Evolutionary conservation across 2,888 invertebrate genomes (phyloP).

Genomic region (Prosopocoilus inquinatus): DNA sequence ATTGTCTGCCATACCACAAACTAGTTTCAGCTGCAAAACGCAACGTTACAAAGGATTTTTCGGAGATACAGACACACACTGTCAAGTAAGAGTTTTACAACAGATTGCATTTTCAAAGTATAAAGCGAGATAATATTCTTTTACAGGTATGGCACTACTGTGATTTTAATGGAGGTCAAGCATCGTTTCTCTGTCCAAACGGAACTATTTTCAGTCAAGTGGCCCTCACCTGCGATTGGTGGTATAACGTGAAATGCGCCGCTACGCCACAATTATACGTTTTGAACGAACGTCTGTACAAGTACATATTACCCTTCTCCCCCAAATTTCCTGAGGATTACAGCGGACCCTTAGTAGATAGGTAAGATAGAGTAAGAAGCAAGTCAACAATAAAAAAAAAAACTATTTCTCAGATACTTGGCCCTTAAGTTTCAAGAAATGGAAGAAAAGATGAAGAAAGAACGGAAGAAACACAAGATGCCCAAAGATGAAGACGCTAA

Average conservation of each 20-base stretch:
- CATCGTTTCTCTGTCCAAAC: slow-evolving; percentile 86
- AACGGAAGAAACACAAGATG: slow-evolving; percentile 59
- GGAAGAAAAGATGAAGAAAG: slow-evolving; percentile 75
- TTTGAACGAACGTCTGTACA: slow-evolving; percentile 83
- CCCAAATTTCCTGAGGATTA: slow-evolving; percentile 90
- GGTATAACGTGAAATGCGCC: slow-evolving; percentile 87
- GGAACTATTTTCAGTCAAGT: slow-evolving; percentile 90
- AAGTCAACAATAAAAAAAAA: neutral
- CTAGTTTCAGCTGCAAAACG: slow-evolving; percentile 76
- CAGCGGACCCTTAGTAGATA: slow-evolving; percentile 83
- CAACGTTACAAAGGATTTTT: slow-evolving; percentile 89
- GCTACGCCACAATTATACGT: slow-evolving; percentile 83
- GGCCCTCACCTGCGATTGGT: slow-evolving; percentile 87
- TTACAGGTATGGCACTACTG: slow-evolving; percentile 87
- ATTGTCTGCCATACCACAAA: slow-evolving; percentile 70
- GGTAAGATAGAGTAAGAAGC: slow-evolving; percentile 53
- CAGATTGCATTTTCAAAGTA: neutral
- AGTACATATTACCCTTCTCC: slow-evolving; percentile 80
- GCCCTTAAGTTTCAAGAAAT: slow-evolving; percentile 83
- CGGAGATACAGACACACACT: slow-evolving; percentile 82
- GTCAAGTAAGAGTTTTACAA: slow-evolving; percentile 61
- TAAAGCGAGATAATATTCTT: no score
- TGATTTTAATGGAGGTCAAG: slow-evolving; percentile 85
- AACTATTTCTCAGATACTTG: slow-evolving; percentile 60
- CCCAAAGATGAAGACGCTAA: slow-evolving; percentile 30